Evolutionary conservation across 2,797 vertebrate genomes (phyloP), one percentile per base, ranked within the genome.

Genomic region (Melanotaenia nigrans): DNA sequence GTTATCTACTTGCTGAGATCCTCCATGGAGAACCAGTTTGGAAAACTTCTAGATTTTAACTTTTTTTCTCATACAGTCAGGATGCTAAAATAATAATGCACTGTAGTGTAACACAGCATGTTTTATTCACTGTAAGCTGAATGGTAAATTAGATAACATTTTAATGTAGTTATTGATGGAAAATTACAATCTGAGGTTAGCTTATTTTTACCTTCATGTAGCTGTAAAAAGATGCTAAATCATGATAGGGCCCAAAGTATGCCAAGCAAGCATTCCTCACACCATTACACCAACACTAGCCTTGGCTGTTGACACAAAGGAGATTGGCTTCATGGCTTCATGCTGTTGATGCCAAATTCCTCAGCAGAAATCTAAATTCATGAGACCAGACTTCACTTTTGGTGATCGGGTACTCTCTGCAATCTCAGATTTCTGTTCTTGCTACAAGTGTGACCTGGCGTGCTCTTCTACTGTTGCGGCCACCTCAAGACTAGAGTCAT

Each of bases 261-360:
- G 33, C 45, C 57, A 38, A 16, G 22, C 38, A 61, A 24, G 18
- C 51, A 24, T 54, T 10, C 7, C n/a, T 61, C 6, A 42, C 56
- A 30, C 13, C 12, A 3, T 53, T 36, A 18, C 25, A 49, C 32
- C 59, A 62, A 53, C 28, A 33, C 30, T 49, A 49, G n/a, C 32
- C 55, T 45, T 14, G 18, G 4, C 3, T 1, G 28, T 35, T 18
- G 25, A 36, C 33, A 49, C 55, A 60, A 51, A 45, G 5, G 16
- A 42, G 36, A 1, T 4, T 16, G 32, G 4, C 22, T 36, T 72
- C 60, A 30, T 20, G 33, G 56, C 8, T 54, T 69, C 24, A 30
- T 12, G n/a, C 42, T 51, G 25, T 4, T 70, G 55, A 69, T 35
- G 61, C 18, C 8, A 70, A 70, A 70, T 65, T 76, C 55, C 56